Base-by-base conservation (phyloP, 2,113 vertebrate species). In the Monarcha castaneiventris region DNA sequence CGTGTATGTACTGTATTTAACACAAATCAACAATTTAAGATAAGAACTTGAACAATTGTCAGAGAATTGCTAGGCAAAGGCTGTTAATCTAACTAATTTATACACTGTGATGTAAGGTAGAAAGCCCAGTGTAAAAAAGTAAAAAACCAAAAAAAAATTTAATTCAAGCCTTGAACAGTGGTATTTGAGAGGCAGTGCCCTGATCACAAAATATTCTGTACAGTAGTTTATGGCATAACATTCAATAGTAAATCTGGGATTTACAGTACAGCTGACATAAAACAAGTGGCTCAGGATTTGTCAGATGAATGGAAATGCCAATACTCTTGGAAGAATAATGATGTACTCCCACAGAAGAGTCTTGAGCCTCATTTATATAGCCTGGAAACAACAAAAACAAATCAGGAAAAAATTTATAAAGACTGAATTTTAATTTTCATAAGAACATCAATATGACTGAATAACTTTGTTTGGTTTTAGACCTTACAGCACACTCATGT, bases 71-170 rank as follows among this genome's bases (percentile, higher is more conserved):
- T 84, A 97, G 54, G 49, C 48, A 95, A 95, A 97, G 90, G 52
- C 41, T 82, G 72, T 84, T 68, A 66, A 49, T 64, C 63, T 94
- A 94, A 84, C 54, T 78, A 72, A 84, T 86, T 86, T 44, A 48
- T 33, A 71, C 82, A 92, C 35, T 78, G 64, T 90, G 87, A 92
- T 89, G 41, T 87, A 93, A 92, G 56, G 84, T 76, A 97, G 81
- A 97, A 97, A 97, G 83, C 78, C 80, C 83, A 78, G 93, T 97
- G 81, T 97, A 94, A 97, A 98, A 97, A 95, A 89, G 81, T 92
- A 89, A 92, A 96, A 96, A 97, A 84, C 4, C 15, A 78, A 92
- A 86, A 95, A 90, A 61, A 0, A 16, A 63, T 85, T 80, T 55
- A 77, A 76, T 92, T 88, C 84, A 94, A 96, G 85, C 81, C 90